phyloP scores from a whole-genome alignment of 2,888 invertebrate genomes.

The Myathropa florea region DNA sequence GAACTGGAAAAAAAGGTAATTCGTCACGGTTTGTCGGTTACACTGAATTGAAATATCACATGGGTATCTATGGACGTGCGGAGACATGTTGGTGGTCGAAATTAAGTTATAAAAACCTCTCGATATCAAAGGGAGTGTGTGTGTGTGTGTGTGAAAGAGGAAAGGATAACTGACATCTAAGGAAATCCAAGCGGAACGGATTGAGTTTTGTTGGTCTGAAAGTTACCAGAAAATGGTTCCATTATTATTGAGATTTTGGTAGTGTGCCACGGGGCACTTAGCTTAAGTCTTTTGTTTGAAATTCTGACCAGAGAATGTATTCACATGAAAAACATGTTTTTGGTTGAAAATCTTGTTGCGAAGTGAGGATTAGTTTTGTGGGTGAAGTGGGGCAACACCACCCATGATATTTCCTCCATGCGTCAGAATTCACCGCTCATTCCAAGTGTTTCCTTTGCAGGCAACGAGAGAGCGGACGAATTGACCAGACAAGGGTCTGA shows the following conservation, averaged over 20 bases:
- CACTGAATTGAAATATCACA: conserved; percentile 65
- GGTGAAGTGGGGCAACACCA: too few species aligned
- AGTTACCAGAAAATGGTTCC: not conserved
- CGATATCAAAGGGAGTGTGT: not conserved
- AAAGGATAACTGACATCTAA: conserved; percentile 41
- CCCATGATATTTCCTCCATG: too few species aligned
- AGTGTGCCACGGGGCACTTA: not conserved
- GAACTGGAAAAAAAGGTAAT: conserved; percentile 58
- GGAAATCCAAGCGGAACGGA: conserved; percentile 36
- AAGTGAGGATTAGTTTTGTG: too few species aligned
- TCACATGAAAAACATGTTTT: too few species aligned
- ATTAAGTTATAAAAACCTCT: conserved; percentile 35
- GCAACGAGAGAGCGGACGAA: too few species aligned
- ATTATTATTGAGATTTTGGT: conserved; percentile 10
- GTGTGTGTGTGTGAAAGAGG: not conserved
- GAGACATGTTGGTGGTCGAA: conserved; percentile 45
- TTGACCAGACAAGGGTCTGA: too few species aligned
- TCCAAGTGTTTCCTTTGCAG: too few species aligned
- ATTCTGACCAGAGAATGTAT: too few species aligned
- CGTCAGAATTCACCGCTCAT: too few species aligned
- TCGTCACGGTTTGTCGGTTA: conserved; percentile 68
- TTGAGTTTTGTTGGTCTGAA: conserved; percentile 12
- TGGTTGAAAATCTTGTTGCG: too few species aligned
- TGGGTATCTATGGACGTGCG: conserved; percentile 28
- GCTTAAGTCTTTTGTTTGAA: not conserved